phyloP scores from a whole-genome alignment of 2,113 vertebrate genomes.

The Ardeotis arabs region DNA sequence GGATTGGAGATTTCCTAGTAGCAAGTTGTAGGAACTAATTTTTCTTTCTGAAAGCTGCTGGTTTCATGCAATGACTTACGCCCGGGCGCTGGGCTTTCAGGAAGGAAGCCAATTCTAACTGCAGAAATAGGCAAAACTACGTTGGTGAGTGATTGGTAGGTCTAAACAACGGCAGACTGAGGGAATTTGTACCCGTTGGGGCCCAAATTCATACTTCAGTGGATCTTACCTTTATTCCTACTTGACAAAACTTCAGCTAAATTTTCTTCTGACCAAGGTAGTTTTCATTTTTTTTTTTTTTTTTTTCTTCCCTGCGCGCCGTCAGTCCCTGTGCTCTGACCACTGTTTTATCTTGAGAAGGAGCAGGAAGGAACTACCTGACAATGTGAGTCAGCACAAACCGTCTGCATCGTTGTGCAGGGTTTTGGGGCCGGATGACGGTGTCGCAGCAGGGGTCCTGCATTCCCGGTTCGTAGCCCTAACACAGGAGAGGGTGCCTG shows the following conservation, averaged over 20 bases:
- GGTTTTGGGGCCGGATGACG: background rate
- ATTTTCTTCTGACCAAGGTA: background rate
- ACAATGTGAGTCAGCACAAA: background rate
- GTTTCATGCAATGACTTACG: background rate
- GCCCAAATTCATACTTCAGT: background rate
- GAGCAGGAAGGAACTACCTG: background rate
- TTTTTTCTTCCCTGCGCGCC: background rate
- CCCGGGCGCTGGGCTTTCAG: background rate
- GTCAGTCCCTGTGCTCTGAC: background rate
- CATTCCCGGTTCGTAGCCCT: background rate
- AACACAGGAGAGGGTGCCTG: background rate
- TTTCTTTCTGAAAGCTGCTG: background rate
- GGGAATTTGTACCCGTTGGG: background rate
- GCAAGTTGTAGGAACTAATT: background rate
- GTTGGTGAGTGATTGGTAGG: background rate
- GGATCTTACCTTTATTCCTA: background rate
- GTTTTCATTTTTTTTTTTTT: background rate
- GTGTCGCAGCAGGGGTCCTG: background rate
- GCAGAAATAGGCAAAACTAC: background rate
- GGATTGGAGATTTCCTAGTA: background rate
- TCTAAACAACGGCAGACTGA: background rate
- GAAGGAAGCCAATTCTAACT: background rate
- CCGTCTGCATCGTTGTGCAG: background rate
- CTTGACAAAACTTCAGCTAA: background rate
- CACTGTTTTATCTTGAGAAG: background rate